Conservation (phyloP, 1,140 invertebrate species). For the Teleopsis dalmanni region DNA sequence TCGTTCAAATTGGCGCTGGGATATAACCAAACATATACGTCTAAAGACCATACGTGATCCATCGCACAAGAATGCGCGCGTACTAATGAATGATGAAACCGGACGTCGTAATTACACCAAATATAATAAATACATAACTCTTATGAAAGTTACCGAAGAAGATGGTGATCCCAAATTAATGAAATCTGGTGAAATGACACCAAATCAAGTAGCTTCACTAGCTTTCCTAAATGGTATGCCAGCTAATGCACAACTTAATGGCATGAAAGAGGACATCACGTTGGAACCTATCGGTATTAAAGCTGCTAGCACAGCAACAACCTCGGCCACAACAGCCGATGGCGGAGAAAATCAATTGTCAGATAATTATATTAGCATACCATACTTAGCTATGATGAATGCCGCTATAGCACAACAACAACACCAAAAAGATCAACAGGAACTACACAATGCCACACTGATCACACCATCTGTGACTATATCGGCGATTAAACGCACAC, state of each 20-base stretch:
- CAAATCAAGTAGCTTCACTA: slow-evolving; percentile 40
- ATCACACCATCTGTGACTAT: slow-evolving; percentile 44
- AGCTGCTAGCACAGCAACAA: slow-evolving; percentile 3
- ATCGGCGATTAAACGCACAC: slow-evolving; percentile 40
- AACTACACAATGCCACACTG: slow-evolving; percentile 30
- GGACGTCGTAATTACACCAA: slow-evolving; percentile 85
- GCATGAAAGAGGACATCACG: slow-evolving; percentile 28
- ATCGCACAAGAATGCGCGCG: slow-evolving; percentile 66
- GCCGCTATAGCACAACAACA: slow-evolving; percentile 43
- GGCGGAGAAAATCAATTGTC: slow-evolving; percentile 30
- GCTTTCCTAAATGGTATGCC: slow-evolving; percentile 39
- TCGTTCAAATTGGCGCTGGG: slow-evolving; percentile 91
- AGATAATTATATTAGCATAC: slow-evolving; percentile 31
- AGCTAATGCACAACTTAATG: slow-evolving; percentile 18
- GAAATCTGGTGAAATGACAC: slow-evolving; percentile 44
- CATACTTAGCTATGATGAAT: slow-evolving; percentile 33
- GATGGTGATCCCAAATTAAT: slow-evolving; percentile 43
- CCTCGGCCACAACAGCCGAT: slow-evolving; percentile 6
- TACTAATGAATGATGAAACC: slow-evolving; percentile 85
- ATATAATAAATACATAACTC: slow-evolving; percentile 78
- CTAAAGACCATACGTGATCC: slow-evolving; percentile 76
- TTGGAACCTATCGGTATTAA: slow-evolving; percentile 27
- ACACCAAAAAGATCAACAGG: slow-evolving; percentile 18
- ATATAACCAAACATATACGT: slow-evolving; percentile 92
- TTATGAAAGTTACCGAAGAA: slow-evolving; percentile 52